A percentile compares a stretch with the other conserved stretches of the same genome.
These are phyloP conservation scores for Takifugu flavidus DNA, from an alignment of 2,113 vertebrate genomes.

Conservation along the genomic window DNA sequence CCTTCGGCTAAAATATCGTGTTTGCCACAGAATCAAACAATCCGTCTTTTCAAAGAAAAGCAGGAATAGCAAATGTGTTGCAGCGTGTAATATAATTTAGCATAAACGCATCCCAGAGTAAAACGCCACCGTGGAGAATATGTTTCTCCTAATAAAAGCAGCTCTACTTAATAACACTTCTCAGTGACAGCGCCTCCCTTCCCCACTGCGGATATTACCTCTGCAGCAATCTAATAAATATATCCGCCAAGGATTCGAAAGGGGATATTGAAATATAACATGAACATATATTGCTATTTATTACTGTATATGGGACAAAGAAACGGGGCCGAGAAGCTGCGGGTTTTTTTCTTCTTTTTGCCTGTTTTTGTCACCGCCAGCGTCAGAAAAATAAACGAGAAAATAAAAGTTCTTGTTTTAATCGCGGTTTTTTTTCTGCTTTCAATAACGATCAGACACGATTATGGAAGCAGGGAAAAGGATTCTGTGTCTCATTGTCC, in stretches of 20 bases:
- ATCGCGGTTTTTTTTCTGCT: not conserved
- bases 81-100: constrained; percentile 75
- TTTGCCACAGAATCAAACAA: not conserved
- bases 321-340: constrained; percentile 15
- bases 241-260: constrained; percentile 78
- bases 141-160: constrained; percentile 80
- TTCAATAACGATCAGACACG: constrained; percentile 9
- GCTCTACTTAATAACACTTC: constrained; percentile 80
- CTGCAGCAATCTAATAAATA: constrained; percentile 82
- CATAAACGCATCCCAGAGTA: constrained; percentile 77
- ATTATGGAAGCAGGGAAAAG: constrained; percentile 13
- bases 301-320: constrained; percentile 60
- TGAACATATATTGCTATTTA: constrained; percentile 80
- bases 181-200: constrained; percentile 72
- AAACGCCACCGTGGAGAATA: constrained; percentile 77
- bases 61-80: constrained; percentile 66
- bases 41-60: constrained; percentile 15
- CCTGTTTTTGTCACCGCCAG: constrained; percentile 31
- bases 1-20: too few relatives aligned
- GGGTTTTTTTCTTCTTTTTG: not conserved
- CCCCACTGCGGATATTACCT: constrained; percentile 82
- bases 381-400: constrained; percentile 2
- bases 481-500: not conserved
- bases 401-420: not conserved
- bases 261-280: constrained; percentile 81